phyloP scores from a whole-genome alignment of 2,113 vertebrate genomes.

The Oncorhynchus tshawytscha region DNA sequence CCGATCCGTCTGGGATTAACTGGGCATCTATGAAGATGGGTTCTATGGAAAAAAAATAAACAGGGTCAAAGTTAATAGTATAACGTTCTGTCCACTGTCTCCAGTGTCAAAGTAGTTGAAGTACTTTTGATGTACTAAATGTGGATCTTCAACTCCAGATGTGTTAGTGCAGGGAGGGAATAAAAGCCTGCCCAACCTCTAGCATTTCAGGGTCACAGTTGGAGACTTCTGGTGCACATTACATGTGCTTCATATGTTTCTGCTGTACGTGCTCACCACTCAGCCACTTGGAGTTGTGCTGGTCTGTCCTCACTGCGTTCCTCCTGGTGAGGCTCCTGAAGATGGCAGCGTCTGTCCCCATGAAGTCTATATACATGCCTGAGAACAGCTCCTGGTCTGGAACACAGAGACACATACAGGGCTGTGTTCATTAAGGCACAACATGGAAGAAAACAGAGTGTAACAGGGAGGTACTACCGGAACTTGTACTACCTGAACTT shows the following conservation, averaged over 20 bases:
- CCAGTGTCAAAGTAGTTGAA: not conserved
- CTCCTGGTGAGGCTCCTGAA: constrained; percentile 92
- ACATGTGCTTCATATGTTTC: not conserved
- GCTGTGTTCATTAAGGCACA: not conserved
- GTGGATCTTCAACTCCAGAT: no score
- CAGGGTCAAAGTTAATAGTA: not conserved
- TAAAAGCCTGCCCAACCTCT: no score
- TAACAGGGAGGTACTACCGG: not conserved
- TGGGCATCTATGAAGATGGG: constrained; percentile 94
- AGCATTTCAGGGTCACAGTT: no score
- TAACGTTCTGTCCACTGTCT: not conserved
- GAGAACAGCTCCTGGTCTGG: constrained; percentile 97
- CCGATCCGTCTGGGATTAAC: constrained; percentile 91
- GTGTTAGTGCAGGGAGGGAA: no score
- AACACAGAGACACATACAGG: constrained; percentile 21
- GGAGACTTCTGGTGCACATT: no score
- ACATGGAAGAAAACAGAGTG: not conserved
- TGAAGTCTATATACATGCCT: constrained; percentile 98
- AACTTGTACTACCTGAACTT: no score
- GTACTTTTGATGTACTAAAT: not conserved
- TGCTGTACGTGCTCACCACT: constrained; percentile 79
- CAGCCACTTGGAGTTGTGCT: constrained; percentile 98
- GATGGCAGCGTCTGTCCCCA: constrained; percentile 97
- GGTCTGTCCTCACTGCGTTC: constrained; percentile 93
- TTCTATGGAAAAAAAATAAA: constrained; percentile 67